phyloP scores from a whole-genome alignment of 2,888 invertebrate genomes.

The Slavum lentiscoides region DNA sequence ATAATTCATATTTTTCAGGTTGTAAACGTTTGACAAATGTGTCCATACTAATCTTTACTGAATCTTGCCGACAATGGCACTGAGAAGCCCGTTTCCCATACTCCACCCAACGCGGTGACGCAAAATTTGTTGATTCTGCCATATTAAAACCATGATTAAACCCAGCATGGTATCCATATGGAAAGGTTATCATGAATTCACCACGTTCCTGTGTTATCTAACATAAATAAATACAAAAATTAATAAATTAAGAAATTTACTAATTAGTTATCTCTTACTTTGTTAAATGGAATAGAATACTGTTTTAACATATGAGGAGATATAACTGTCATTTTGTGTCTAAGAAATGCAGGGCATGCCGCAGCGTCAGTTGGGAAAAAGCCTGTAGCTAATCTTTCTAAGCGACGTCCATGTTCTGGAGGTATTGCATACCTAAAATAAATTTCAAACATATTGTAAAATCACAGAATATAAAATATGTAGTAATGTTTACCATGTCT shows the following conservation, averaged over 20 bases:
- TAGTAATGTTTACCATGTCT: constrained; percentile 70
- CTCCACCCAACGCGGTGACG: constrained; percentile 95
- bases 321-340: constrained; percentile 99
- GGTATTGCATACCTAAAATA: constrained; percentile 82
- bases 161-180: constrained; percentile 97
- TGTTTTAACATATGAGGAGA: constrained; percentile 90
- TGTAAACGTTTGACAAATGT: constrained; percentile 94
- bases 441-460: constrained; percentile 3
- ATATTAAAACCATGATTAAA: constrained; percentile 99
- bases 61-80: constrained; percentile 87
- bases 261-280: constrained; percentile 63
- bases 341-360: constrained; percentile 85
- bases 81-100: constrained; percentile 91
- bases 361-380: constrained; percentile 86
- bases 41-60: constrained; percentile 99
- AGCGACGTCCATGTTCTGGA: constrained; percentile 88
- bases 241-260: constrained; percentile 65
- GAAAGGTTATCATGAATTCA: constrained; percentile 99
- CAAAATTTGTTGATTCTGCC: constrained; percentile 99
- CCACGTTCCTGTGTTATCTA: constrained; percentile 92
- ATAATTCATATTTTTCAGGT: constrained; percentile 83
- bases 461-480: not conserved
- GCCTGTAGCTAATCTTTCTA: constrained; percentile 90
- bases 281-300: constrained; percentile 93
- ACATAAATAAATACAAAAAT: constrained; percentile 26